These are phyloP conservation scores for Hermetia illucens DNA, from an alignment of 1,140 invertebrate species.

Conservation along the genomic window DNA sequence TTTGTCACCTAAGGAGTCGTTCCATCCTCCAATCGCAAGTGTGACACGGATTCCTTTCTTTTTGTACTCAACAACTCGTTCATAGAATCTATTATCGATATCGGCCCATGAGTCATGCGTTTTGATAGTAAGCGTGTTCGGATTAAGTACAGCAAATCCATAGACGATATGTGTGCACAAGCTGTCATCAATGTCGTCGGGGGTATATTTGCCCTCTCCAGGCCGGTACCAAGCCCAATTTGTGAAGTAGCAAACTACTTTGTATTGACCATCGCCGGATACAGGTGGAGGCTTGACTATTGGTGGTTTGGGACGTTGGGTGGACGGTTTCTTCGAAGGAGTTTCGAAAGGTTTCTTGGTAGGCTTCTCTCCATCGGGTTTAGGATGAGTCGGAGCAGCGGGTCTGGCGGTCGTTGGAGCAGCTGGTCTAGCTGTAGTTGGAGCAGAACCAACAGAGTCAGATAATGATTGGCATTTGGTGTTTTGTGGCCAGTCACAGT, in stretches of 20 bases:
- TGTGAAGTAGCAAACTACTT: conserved; percentile 54
- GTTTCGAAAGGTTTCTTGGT: conserved; percentile 18
- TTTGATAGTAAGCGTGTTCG: conserved; percentile 42
- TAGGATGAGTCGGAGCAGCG: conserved; percentile 1
- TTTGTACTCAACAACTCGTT: conserved; percentile 57
- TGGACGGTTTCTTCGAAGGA: conserved; percentile 16
- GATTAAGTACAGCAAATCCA: conserved; percentile 52
- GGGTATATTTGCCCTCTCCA: conserved; percentile 45
- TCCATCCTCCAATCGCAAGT: conserved; percentile 71
- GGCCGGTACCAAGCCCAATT: conserved; percentile 55
- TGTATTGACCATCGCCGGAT: conserved; percentile 30
- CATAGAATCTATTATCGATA: conserved; percentile 61
- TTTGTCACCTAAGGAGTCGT: conserved; percentile 73
- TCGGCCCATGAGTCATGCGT: conserved; percentile 54
- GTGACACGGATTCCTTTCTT: conserved; percentile 26
- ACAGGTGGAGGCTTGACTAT: conserved; percentile 9
- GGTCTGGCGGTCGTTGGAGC: conserved; percentile 9
- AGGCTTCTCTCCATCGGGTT: conserved; percentile 7
- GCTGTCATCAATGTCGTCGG: conserved; percentile 48
- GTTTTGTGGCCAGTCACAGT: conserved; percentile 67
- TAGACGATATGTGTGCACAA: conserved; percentile 62
- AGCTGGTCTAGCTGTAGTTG: conserved; percentile 7
- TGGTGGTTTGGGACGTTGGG: conserved; percentile 20
- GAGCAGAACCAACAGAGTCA: background rate
- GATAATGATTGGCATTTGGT: conserved; percentile 35